Base-by-base conservation (phyloP, 2,113 vertebrate genomes). In the Leptosomus discolor region DNA sequence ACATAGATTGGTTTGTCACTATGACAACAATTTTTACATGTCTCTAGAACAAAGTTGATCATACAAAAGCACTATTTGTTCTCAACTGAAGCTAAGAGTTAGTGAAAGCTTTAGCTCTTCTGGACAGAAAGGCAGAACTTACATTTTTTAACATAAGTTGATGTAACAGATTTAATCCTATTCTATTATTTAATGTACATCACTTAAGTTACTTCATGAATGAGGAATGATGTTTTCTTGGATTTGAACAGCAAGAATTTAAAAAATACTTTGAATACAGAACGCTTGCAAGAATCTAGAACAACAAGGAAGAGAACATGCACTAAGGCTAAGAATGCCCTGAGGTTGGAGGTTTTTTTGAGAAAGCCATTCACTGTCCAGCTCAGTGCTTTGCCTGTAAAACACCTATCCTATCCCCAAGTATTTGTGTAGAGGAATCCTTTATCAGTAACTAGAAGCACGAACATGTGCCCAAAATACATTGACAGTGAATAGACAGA, bases 1-100 rank as follows among this genome's bases (percentile, higher is more conserved):
- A 97, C 91, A 78, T 65, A 94, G 83, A 97, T 75, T 64, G 57
- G 74, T 92, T 97, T 95, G 87, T 88, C 85, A 96, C 85, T 88
- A 94, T 96, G 93, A 97, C 86, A 97, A 96, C 57, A 75, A 54
- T 58, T 93, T 94, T 90, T 81, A 75, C 69, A 85, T 79, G 92
- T 82, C 77, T 94, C 91, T 57, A 74, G 65, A 84, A 95, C 48
- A 46, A 51, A 46, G 36, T 48, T 91, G 82, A 58, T 57, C 70
- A 63, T 82, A 70, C 30, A 61, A 76, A 82, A 83, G 65, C 45
- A 92, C 63, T 37, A 51, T 43, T 85, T 94, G 75, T 89, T 78
- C 87, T 76, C 68, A 39, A 45, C 32, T 45, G 68, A 86, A 88
- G 22, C 78, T 61, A 92, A 43, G n/a, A 94, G 61, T 69, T 85